phyloP scores from a whole-genome alignment of 2,797 vertebrate species.

The Salarias fasciatus region DNA sequence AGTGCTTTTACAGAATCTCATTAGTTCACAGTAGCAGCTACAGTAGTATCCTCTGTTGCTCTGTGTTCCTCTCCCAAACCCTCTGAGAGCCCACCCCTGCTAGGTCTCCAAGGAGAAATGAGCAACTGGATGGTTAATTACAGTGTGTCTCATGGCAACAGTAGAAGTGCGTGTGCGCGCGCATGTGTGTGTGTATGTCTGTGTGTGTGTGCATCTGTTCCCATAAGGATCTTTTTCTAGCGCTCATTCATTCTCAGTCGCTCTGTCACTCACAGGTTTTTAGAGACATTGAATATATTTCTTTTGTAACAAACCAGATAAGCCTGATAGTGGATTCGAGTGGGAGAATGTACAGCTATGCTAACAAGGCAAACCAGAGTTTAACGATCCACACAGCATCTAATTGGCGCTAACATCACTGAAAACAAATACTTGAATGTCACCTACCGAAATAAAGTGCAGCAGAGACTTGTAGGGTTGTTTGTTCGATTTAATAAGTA shows the following conservation, averaged over 20 bases:
- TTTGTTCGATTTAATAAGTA: no score
- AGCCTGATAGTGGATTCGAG: no score
- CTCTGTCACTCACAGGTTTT: slow-evolving; percentile 29
- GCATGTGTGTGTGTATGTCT: slow-evolving; percentile 25
- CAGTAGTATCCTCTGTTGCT: slow-evolving; percentile 31
- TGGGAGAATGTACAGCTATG: no score
- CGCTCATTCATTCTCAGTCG: slow-evolving; percentile 14
- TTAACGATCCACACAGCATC: no score
- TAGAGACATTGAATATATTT: background rate
- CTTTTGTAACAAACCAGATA: no score
- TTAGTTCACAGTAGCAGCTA: slow-evolving; percentile 38
- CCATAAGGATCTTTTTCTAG: slow-evolving; percentile 4
- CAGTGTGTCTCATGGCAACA: slow-evolving; percentile 75
- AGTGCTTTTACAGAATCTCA: slow-evolving; percentile 22
- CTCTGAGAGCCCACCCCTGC: slow-evolving; percentile 52
- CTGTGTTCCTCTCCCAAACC: slow-evolving; percentile 38
- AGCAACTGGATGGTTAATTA: slow-evolving; percentile 77
- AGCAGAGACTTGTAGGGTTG: no score
- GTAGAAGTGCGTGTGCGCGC: slow-evolving; percentile 38
- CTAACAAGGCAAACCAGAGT: no score
- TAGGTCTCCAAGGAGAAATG: slow-evolving; percentile 66
- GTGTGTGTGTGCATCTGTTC: background rate
- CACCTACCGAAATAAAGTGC: no score
- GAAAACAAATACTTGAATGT: no score
- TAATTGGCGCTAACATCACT: no score